Base-by-base conservation (phyloP, 2,888 invertebrate species). In the Autographa gamma region DNA sequence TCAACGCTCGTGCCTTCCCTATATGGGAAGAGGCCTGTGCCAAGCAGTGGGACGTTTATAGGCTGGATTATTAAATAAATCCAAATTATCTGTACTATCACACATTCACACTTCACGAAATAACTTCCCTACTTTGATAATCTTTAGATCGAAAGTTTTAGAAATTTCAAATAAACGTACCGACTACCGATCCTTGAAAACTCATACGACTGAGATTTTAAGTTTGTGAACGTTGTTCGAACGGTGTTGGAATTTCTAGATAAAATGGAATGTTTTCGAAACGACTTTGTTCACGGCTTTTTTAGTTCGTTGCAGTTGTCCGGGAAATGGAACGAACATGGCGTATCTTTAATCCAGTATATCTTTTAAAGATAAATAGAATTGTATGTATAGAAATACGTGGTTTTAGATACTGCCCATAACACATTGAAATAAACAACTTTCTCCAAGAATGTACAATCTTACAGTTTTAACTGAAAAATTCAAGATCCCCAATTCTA, bases 151-250 rank as follows among this genome's bases (percentile, higher is more conserved):
- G 43, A 6, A 73, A 80, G 77, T 25, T 81, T 81, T 73, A 60
- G 64, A 66, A 69, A 77, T 60, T 73, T 72, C 65, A 63, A 61
- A 56, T 32, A 41, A 34, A 67, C 54, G 54, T 34, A 25, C 25
- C 62, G 64, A 60, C 19, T 48, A 54, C 25, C 77, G 67, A 71
- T 76, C 68, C 64, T 19, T 68, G 71, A 56, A 9, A 38, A 69
- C 69, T 67, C 41, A 60, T 73, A 77, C 67, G 70, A 77, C 66
- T 73, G 69, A 74, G 69, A 71, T 79, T 79, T 80, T 70, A 73
- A 74, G 67, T 73, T 32, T 19, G 63, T 70, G 64, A 52, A 68
- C 56, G 60, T 41, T 68, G 63, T 69, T 66, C 63, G 32, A 56
- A 52, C 34, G 19, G 67, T 52, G 65, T 54, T 19, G 41, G 43